These are phyloP conservation scores for Dolomedes plantarius DNA, from an alignment of 2,888 invertebrate species.

Conservation along the genomic window DNA sequence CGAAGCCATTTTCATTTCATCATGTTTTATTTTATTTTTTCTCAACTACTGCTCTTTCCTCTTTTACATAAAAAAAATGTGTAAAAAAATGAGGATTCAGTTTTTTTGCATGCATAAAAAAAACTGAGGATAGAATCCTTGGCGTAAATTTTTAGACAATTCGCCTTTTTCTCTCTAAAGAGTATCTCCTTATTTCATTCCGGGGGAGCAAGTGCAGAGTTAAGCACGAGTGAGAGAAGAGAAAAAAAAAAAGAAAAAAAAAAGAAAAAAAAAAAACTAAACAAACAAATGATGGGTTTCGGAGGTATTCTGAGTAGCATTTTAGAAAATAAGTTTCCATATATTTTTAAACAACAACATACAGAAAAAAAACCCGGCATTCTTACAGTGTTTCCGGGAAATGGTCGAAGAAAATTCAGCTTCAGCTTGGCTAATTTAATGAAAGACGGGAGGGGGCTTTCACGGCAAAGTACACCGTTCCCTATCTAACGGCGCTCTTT, in stretches of 20 bases:
- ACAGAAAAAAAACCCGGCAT: slow-evolving; percentile 21
- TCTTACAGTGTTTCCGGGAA: slow-evolving; percentile 17
- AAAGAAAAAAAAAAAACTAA: background rate
- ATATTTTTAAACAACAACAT: too few relatives aligned
- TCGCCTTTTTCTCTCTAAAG: background rate
- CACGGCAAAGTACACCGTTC: background rate
- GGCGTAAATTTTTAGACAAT: background rate
- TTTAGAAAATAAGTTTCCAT: slow-evolving; percentile 6
- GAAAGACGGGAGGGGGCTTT: slow-evolving; percentile 23
- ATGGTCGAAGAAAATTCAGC: slow-evolving; percentile 26
- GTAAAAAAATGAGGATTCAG: too few relatives aligned
- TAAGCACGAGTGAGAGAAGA: too few relatives aligned
- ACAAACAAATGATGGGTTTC: background rate
- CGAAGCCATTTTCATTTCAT: background rate
- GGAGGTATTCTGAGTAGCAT: background rate
- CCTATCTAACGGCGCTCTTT: slow-evolving; percentile 24
- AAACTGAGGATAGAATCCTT: too few relatives aligned
- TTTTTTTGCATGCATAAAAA: too few relatives aligned
- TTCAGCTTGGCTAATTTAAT: slow-evolving; percentile 49
- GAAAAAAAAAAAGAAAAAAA: background rate
- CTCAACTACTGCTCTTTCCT: too few relatives aligned
- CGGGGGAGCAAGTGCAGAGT: too few relatives aligned
- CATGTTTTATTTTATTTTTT: background rate
- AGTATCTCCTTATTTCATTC: background rate
- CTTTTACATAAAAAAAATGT: too few relatives aligned